Percentiles rank a stretch among this genome's conserved stretches.
Evolutionary conservation across 2,113 vertebrate genomes (phyloP).

Genomic region (Andinoacara biseriatus): DNA sequence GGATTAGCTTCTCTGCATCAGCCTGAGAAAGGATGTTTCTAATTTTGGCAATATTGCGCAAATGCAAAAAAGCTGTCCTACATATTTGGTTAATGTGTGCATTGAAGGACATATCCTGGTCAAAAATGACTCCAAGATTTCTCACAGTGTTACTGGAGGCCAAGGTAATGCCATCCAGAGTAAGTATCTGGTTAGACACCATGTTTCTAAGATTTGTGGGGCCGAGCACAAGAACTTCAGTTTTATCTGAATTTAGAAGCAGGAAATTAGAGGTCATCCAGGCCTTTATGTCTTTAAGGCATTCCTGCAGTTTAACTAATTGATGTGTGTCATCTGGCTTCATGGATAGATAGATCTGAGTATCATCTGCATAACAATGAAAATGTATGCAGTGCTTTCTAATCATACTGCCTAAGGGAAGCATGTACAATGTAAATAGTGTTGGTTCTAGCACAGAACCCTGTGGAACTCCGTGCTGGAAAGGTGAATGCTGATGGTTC

Average conservation of each 20-base stretch:
- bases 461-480: neutral
- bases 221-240: neutral
- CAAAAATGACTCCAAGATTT: too few relatives aligned
- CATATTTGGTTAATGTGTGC: too few relatives aligned
- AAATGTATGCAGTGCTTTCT: neutral
- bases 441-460: fast-evolving
- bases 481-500: neutral
- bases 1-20: neutral
- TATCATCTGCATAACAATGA: neutral
- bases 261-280: neutral
- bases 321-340: neutral
- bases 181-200: fast-evolving
- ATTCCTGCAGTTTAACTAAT: neutral
- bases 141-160: too few relatives aligned
- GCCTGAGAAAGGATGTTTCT: neutral
- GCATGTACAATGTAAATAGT: neutral
- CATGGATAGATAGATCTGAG: neutral
- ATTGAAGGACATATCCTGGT: too few relatives aligned
- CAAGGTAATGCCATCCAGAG: neutral
- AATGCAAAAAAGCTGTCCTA: neutral
- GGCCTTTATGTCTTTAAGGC: neutral
- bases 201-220: fast-evolving
- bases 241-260: fast-evolving
- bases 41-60: fast-evolving
- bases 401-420: neutral